Evolutionary conservation across 2,888 invertebrate genomes (phyloP).

Genomic region (Schizaphis graminum): DNA sequence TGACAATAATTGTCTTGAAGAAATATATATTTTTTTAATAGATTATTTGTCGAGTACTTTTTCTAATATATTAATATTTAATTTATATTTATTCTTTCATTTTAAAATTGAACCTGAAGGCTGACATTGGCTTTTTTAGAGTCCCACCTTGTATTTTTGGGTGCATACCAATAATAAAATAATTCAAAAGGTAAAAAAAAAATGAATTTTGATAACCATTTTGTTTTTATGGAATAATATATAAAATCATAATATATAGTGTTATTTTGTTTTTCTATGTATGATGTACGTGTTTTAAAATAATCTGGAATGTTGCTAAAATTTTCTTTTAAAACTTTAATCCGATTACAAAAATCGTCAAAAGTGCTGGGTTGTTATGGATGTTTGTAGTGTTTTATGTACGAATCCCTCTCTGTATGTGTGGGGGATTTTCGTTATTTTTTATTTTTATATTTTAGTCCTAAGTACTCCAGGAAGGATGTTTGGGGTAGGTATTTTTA

Average conservation of each 20-base stretch:
- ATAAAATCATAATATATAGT: slow-evolving; percentile 1
- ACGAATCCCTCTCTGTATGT: slow-evolving; percentile 25
- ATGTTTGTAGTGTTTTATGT: slow-evolving; percentile 45
- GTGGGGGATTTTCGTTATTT: slow-evolving; percentile 44
- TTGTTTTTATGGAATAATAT: neutral
- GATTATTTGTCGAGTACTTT: neutral
- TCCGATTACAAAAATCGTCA: slow-evolving; percentile 59
- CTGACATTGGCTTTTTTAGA: neutral
- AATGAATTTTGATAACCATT: neutral
- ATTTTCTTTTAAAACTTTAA: slow-evolving; percentile 54
- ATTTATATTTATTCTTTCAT: neutral
- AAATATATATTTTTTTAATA: neutral
- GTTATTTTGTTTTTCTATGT: neutral
- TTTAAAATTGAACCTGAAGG: neutral
- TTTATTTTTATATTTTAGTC: slow-evolving; percentile 40
- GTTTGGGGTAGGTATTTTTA: slow-evolving; percentile 29
- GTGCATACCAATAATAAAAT: neutral
- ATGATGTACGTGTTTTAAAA: slow-evolving; percentile 8
- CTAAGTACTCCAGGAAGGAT: slow-evolving; percentile 48
- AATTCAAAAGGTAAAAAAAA: neutral
- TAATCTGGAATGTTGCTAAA: slow-evolving; percentile 46
- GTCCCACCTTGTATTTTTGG: neutral
- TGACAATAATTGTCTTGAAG: neutral
- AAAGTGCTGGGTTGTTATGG: slow-evolving; percentile 35
- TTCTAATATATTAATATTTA: neutral